Percentiles rank a stretch among this genome's conserved stretches.
These are phyloP conservation scores for Danaus chrysippus DNA, from an alignment of 2,888 invertebrate genomes.

Conservation along the genomic window DNA sequence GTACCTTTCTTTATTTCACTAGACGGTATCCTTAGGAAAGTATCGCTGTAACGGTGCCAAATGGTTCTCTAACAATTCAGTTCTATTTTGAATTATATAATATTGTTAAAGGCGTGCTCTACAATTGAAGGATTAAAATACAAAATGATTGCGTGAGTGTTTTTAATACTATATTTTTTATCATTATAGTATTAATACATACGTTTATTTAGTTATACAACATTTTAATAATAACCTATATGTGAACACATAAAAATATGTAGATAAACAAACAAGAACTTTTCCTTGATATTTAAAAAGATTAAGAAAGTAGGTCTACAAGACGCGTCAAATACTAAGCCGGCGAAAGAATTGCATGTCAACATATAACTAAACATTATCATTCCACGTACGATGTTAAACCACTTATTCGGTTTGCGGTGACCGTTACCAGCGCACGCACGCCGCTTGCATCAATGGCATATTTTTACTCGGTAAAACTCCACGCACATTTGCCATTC, in stretches of 20 bases:
- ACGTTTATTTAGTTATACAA: no score
- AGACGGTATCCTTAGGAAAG: conserved; percentile 61
- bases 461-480: conserved; percentile 75
- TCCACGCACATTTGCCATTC: conserved; percentile 73
- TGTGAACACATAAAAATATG: no score
- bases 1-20: conserved; percentile 67
- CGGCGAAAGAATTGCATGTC: conserved; percentile 55
- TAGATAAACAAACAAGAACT: conserved; percentile 9
- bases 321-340: conserved; percentile 38
- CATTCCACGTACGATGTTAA: conserved; percentile 73
- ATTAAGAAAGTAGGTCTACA: conserved; percentile 63
- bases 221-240: no score
- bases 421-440: conserved; percentile 75
- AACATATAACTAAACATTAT: conserved; percentile 66
- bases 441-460: conserved; percentile 74
- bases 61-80: conserved; percentile 39
- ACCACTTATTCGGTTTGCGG: conserved; percentile 74
- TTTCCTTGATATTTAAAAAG: conserved; percentile 48
- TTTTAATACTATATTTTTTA: no score
- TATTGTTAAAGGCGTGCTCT: neutral
- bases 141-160: no score
- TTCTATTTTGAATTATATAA: conserved; percentile 3
- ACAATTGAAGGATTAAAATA: no score
- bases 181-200: no score
- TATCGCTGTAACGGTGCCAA: conserved; percentile 68